Conservation (phyloP, 2,888 invertebrate species). For the Trachelus troglodyta region DNA sequence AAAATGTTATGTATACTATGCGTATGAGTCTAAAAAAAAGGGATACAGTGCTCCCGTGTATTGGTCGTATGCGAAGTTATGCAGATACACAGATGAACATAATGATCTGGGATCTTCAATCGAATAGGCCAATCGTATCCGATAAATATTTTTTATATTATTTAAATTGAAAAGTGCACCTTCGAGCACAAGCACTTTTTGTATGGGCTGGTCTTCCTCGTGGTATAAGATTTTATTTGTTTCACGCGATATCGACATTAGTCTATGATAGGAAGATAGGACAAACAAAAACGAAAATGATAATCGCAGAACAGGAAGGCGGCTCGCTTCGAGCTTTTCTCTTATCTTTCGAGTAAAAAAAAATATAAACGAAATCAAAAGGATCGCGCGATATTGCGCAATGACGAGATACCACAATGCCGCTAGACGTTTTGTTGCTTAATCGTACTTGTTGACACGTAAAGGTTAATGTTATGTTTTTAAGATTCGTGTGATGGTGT, state of each 20-base stretch:
- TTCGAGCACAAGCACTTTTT: not conserved
- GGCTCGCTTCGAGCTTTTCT: not conserved
- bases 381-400: not conserved
- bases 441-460: slow-evolving; percentile 4
- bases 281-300: not conserved
- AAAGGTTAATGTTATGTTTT: slow-evolving; percentile 1
- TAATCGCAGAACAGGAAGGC: not conserved
- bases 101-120: not conserved
- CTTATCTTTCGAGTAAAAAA: not conserved
- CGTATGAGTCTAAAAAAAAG: not conserved
- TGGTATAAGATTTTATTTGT: not conserved
- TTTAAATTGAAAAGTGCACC: not conserved
- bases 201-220: not conserved
- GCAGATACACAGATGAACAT: not conserved
- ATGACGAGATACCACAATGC: not conserved
- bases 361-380: not conserved
- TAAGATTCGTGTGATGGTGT: slow-evolving; percentile 18
- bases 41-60: not conserved
- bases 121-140: not conserved
- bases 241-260: not conserved
- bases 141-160: not conserved
- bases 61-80: not conserved
- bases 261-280: not conserved
- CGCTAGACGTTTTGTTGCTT: slow-evolving; percentile 4
- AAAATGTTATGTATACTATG: not conserved